These are phyloP conservation scores for Semaprochilodus insignis DNA, from an alignment of 2,797 vertebrate genomes.

Conservation along the genomic window DNA sequence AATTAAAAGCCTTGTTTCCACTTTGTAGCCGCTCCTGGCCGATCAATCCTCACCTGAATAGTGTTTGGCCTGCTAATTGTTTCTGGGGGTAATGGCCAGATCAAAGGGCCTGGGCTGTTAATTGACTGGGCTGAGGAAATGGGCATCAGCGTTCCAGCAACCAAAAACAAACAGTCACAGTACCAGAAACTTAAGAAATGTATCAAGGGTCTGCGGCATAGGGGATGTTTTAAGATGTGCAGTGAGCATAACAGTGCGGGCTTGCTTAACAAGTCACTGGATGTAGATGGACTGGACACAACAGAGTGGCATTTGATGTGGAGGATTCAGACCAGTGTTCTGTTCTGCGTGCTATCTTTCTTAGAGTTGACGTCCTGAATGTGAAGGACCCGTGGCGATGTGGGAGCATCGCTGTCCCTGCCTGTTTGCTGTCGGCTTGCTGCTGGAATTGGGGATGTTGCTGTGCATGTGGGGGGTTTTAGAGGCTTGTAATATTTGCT, in stretches of 20 bases:
- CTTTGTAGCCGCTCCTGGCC: conserved; percentile 51
- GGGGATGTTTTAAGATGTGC: not conserved
- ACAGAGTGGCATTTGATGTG: conserved; percentile 6
- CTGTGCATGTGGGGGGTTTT: conserved; percentile 25
- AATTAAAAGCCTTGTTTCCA: conserved; percentile 77
- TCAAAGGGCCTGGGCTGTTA: conserved; percentile 70
- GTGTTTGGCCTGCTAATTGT: conserved; percentile 74
- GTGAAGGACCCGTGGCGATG: not conserved
- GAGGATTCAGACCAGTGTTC: not conserved
- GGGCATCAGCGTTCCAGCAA: conserved; percentile 48
- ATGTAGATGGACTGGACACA: not conserved
- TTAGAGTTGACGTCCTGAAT: not conserved
- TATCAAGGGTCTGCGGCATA: not conserved
- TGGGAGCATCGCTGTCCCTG: not conserved
- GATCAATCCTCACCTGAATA: conserved; percentile 78
- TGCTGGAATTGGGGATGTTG: conserved; percentile 20
- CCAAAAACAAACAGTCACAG: conserved; percentile 39
- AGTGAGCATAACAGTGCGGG: not conserved
- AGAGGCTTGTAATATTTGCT: conserved; percentile 40
- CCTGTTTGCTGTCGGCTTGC: not conserved
- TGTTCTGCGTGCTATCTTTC: not conserved
- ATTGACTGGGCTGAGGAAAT: conserved; percentile 64
- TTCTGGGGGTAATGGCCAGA: conserved; percentile 72
- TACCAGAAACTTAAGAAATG: conserved; percentile 22
- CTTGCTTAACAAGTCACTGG: not conserved